A percentile compares a stretch with the other conserved stretches of the same genome.
Conservation (phyloP, 1,140 invertebrate species). For the Physella acuta region DNA sequence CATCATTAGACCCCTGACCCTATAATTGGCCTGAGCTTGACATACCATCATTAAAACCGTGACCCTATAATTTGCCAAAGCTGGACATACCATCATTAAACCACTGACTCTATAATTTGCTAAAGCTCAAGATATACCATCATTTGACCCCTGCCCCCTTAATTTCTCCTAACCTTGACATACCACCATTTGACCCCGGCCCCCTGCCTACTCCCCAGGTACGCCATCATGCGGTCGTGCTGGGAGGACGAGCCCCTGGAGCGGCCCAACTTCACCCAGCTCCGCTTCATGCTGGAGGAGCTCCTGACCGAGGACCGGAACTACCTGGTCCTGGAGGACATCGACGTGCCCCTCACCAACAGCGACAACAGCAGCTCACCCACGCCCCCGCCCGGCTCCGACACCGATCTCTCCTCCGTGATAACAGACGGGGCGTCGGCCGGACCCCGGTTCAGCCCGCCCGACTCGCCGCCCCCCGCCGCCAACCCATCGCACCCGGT, state of each 20-base stretch:
- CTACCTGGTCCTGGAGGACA: conserved; percentile 56
- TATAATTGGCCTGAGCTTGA: no score
- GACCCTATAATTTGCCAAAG: no score
- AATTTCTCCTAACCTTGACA: no score
- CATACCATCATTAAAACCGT: no score
- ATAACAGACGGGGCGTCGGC: neutral
- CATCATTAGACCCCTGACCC: no score
- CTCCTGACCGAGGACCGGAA: conserved; percentile 61
- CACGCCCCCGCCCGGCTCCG: conserved; percentile 17
- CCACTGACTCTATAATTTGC: no score
- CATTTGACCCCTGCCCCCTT: no score
- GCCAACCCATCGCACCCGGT: neutral
- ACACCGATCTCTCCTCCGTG: neutral
- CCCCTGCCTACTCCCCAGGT: conserved; percentile 64
- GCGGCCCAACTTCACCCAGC: conserved; percentile 75
- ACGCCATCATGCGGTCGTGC: conserved; percentile 75
- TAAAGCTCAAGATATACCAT: no score
- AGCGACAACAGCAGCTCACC: conserved; percentile 48
- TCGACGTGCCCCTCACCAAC: conserved; percentile 49
- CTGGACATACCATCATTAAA: no score
- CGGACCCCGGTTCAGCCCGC: neutral
- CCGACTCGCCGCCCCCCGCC: neutral
- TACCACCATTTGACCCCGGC: no score
- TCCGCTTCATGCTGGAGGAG: conserved; percentile 67
- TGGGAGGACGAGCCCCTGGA: conserved; percentile 76